Evolutionary conservation across 2,888 invertebrate genomes (phyloP), one percentile per base, ranked within the genome.

Genomic region (Stenurella melanura): DNA sequence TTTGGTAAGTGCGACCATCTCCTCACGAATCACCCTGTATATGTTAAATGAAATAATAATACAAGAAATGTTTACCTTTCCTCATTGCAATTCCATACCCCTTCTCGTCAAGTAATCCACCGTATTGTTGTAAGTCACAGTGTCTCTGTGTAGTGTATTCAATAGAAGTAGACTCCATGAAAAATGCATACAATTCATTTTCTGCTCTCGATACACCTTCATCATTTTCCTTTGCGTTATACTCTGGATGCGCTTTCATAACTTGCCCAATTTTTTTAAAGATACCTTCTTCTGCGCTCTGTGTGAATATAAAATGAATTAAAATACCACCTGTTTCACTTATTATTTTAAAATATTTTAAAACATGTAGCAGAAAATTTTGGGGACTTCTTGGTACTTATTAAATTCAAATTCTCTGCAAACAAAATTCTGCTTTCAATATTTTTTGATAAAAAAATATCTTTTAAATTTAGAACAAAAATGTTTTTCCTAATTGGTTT

Each of bases 71-170:
- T 63, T 19, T 80, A 87, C 87, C 82, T 83, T 87, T 87, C 74
- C 82, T 84, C 84, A 87, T 84, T 0, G 87, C 87, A n/a, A 87
- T 87, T 63, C 86, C 87, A 75, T 87, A 87, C 30, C 86, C 87
- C 78, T 87, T 87, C 66, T 86, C 85, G 68, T 87, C 87, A 34
- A 87, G 73, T 15, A 77, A 70, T 57, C 81, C 83, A 0, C 87
- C 87, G 66, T 85, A 85, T 77, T 82, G 81, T 11, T 78, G 79
- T 71, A 87, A 79, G 68, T 74, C 78, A 76, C 87, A 87, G 57
- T 85, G 84, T 60, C 87, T 82, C 75, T 87, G 85, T 21, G 80
- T 85, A 38, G 75, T 82, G 76, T 87, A 87, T 56, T 86, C 86
- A 54, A 87, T 87, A 7, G 85, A 84, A 7, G 84, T 86, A 1